Evolutionary conservation across 2,113 vertebrate genomes (phyloP), one percentile per base, ranked within the genome.

Genomic region (Piaya cayana): DNA sequence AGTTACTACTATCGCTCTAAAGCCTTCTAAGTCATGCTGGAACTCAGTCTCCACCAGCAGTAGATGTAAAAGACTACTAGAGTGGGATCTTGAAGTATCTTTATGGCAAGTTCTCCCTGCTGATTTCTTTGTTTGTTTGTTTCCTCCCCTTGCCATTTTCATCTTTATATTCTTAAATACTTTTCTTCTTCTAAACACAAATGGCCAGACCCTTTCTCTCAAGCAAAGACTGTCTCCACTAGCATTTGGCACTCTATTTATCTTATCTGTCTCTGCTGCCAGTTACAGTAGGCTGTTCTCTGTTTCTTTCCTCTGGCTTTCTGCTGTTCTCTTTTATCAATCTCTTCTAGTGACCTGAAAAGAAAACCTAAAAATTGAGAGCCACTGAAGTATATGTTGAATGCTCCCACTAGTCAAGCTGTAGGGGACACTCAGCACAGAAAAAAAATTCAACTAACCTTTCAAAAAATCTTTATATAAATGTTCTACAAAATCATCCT

Each of bases 391-490:
- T 88, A 78, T 60, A 88, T 86, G 88, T 72, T 92, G 90, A 95
- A 93, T 92, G 87, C 56, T 53, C 82, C 93, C 76, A 90, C 95
- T 95, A 97, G 94, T 82, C 58, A 94, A 94, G 82, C 95, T 95
- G 92, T 62, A 93, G 94, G 92, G 92, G 92, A 93, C 88, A 93
- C 82, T 65, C 67, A 45, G 72, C 52, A 79, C 56, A 86, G 70
- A 59, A 89, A 89, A 89, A 67, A 92, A 70, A 55, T 58, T 82
- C 82, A 86, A 81, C 79, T 78, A 94, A 86, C 56, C 86, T 96
- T 96, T 96, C 56, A 71, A 93, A 95, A 95, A 88, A 82, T 72
- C 88, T 95, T 95, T 88, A 86, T 65, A 96, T 88, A 95, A 95
- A 95, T 37, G 90, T 86, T 86, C 90, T 60, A 74, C 76, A 95